Conservation (phyloP, 1,140 invertebrate genomes). For the Drosophila aff. region DNA sequence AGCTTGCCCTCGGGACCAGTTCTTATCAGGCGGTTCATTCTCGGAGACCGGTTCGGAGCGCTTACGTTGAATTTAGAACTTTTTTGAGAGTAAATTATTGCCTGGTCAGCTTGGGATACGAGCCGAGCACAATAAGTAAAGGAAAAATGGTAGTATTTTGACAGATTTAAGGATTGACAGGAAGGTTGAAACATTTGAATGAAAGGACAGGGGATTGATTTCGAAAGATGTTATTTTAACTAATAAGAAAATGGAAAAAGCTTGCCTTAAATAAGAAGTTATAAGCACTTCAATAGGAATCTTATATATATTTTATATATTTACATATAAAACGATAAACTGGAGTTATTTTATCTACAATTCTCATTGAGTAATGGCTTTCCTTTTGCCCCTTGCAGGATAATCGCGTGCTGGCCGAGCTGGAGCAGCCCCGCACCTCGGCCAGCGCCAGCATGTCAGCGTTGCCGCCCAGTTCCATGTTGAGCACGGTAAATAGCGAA, state of each 20-base stretch:
- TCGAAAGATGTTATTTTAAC: too few species aligned
- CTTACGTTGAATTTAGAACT: slow-evolving; percentile 51
- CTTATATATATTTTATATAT: not conserved
- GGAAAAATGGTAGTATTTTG: not conserved
- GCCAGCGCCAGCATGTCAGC: slow-evolving; percentile 76
- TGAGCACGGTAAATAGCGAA: slow-evolving; percentile 82
- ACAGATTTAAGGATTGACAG: not conserved
- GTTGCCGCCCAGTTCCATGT: slow-evolving; percentile 84
- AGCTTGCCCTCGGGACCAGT: not conserved
- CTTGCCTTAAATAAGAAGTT: too few species aligned
- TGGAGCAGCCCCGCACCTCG: slow-evolving; percentile 91
- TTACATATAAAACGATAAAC: not conserved
- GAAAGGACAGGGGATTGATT: too few species aligned
- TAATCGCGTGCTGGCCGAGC: slow-evolving; percentile 93
- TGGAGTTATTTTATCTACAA: not conserved
- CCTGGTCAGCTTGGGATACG: not conserved
- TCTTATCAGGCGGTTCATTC: slow-evolving; percentile 19
- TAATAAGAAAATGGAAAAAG: too few species aligned
- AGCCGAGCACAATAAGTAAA: too few species aligned
- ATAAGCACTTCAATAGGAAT: too few species aligned
- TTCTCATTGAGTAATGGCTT: not conserved
- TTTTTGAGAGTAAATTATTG: slow-evolving; percentile 1
- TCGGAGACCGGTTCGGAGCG: not conserved
- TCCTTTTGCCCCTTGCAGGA: slow-evolving; percentile 79
- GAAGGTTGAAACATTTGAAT: not conserved